Evolutionary conservation across 2,888 invertebrate species (phyloP), one percentile per base, ranked within the genome.

Genomic region (Andrena trimmerana): DNA sequence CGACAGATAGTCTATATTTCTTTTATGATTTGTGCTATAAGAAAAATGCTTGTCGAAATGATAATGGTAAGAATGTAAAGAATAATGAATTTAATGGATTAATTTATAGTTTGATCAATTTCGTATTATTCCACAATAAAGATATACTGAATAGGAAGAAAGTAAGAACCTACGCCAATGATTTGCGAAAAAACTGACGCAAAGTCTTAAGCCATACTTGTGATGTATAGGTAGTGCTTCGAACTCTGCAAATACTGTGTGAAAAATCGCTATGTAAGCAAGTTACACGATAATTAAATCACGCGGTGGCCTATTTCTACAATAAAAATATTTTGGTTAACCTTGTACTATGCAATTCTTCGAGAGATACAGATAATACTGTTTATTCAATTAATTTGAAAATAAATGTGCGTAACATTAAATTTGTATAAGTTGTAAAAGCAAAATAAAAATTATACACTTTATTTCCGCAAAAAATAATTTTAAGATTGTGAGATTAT

Each of bases 251-350:
- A 59, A 42, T 69, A 59, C 42, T 29, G 59, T 33, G 48, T 62
- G 71, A 13, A 71, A 71, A 71, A 62, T 50, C 8, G 70, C 31
- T 10, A 10, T 36, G n/a, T 27, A 63, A n/a, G 6, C 52, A 54
- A 36, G n/a, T 52, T 54, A 52, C 50, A 33, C 50, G 48, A 62
- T 36, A 59, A 20, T 65, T 65, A 66, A 57, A 57, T 73, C 27
- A 13, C 36, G 54, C 24, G 5, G 29, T 66, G 29, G 24, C 48
- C 29, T 48, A 48, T 57, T 73, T 73, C 20, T 31, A 4, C 31
- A 36, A 36, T 54, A 29, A 10, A 13, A 65, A 33, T 62, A 54
- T 36, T 54, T 63, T 24, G 29, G 31, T 16, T 16, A 31, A 48
- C 20, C 27, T 65, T 65, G 63, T 10, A 2, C 10, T 13, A 13